Percentiles rank a stretch among this genome's conserved stretches.
phyloP scores from a whole-genome alignment of 2,113 vertebrate species.

The Carlito syrichta region DNA sequence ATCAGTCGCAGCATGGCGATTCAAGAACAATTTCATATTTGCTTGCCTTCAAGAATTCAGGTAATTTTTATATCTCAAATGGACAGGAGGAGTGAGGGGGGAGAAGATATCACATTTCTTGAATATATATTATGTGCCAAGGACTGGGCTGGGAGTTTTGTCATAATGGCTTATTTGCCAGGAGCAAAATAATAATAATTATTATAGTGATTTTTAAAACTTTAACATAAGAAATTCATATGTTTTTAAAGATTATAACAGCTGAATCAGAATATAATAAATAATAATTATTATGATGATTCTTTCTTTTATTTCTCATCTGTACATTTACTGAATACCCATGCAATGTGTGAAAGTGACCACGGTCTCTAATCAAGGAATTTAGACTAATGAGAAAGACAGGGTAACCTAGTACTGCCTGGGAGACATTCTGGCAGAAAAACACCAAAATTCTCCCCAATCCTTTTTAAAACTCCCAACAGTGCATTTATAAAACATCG shows the following conservation, averaged over 20 bases:
- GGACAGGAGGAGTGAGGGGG: no score
- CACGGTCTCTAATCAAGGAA: background rate
- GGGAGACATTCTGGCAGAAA: accelerated
- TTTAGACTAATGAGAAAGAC: background rate
- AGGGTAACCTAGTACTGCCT: background rate
- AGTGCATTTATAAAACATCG: background rate
- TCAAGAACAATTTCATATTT: background rate
- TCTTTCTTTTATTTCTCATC: background rate
- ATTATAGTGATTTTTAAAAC: background rate
- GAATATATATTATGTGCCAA: background rate
- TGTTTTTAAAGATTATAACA: background rate
- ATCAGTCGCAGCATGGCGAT: background rate
- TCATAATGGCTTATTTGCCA: background rate
- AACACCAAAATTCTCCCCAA: background rate
- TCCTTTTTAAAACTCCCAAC: background rate
- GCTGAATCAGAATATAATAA: background rate
- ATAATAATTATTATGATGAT: background rate
- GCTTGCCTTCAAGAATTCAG: background rate
- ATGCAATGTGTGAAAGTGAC: no score
- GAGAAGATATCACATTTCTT: background rate
- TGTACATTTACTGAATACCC: background rate
- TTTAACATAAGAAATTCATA: background rate
- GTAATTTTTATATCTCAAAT: background rate
- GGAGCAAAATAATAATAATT: background rate
- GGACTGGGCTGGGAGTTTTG: background rate